Conservation (phyloP, 2,888 invertebrate species). For the Acanthosoma haemorrhoidale region DNA sequence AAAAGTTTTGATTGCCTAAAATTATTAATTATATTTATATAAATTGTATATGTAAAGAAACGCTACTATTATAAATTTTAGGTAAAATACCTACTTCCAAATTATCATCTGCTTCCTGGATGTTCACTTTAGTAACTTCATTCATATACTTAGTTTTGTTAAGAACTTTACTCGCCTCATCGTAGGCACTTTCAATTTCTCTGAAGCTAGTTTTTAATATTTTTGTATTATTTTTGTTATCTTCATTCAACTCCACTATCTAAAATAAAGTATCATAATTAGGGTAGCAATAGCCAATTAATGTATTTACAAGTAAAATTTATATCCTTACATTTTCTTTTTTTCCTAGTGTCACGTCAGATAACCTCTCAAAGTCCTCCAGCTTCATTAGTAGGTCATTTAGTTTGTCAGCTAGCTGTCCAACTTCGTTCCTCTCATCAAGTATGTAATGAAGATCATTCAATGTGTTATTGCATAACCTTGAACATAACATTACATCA, state of each 20-base stretch:
- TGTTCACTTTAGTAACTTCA: conserved; percentile 45
- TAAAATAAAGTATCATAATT: neutral
- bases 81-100: conserved; percentile 42
- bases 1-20: conserved; percentile 36
- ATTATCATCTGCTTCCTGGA: conserved; percentile 52
- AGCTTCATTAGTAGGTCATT: conserved; percentile 30
- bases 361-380: conserved; percentile 34
- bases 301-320: neutral
- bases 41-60: neutral
- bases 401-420: conserved; percentile 31
- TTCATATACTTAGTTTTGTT: conserved; percentile 44
- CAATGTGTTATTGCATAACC: conserved; percentile 37
- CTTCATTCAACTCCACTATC: conserved; percentile 29
- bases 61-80: neutral
- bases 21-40: neutral
- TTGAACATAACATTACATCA: too few relatives aligned
- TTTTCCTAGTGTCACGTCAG: conserved; percentile 31
- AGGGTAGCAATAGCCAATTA: neutral
- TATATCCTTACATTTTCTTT: conserved; percentile 31
- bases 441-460: conserved; percentile 36
- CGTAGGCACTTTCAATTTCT: conserved; percentile 28
- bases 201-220: conserved; percentile 24
- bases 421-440: conserved; percentile 36
- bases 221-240: conserved; percentile 32
- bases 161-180: conserved; percentile 29